phyloP scores from a whole-genome alignment of 2,888 invertebrate genomes.

The Brachyptera risi region DNA sequence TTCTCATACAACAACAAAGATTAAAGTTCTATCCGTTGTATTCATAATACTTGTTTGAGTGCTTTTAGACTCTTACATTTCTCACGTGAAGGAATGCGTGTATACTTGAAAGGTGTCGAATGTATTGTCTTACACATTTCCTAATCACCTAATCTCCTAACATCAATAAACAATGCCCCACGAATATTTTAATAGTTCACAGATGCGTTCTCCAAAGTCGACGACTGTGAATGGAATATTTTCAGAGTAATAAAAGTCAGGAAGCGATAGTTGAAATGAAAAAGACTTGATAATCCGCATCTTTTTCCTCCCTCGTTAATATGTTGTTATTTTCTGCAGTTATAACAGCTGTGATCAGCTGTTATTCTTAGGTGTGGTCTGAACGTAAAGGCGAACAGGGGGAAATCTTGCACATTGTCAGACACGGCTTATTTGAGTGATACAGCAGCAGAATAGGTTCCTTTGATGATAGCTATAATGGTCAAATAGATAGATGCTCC shows the following conservation, averaged over 20 bases:
- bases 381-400: too few species aligned
- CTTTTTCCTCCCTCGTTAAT: constrained; percentile 4
- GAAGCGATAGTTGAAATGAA: neutral
- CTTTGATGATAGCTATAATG: too few species aligned
- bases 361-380: neutral
- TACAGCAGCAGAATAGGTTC: too few species aligned
- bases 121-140: neutral
- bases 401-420: too few species aligned
- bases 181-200: neutral
- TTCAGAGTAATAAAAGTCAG: constrained; percentile 9
- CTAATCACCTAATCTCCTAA: neutral
- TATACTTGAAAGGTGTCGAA: neutral
- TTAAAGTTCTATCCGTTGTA: too few species aligned
- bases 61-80: too few species aligned
- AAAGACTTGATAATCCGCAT: constrained; percentile 4
- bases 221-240: constrained; percentile 4
- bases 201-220: constrained; percentile 1
- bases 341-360: neutral
- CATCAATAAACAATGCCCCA: neutral
- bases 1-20: too few species aligned
- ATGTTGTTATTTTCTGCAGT: constrained; percentile 1
- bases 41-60: too few species aligned
- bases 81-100: too few species aligned
- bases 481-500: too few species aligned
- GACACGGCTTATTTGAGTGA: neutral